Conservation (phyloP, 2,797 vertebrate genomes). For the Karalla daura region DNA sequence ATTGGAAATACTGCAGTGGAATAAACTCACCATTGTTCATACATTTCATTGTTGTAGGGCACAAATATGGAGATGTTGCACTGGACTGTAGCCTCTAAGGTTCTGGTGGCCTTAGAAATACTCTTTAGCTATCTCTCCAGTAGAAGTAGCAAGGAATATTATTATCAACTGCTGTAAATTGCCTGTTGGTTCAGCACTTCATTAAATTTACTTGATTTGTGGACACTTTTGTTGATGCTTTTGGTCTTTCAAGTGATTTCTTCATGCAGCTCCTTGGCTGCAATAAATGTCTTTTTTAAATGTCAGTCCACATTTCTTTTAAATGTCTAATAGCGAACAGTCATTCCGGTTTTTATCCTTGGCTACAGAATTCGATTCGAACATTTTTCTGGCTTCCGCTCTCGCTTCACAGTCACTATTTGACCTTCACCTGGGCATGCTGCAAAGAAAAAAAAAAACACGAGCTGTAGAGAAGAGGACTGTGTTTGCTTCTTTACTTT, state of each 20-base stretch:
- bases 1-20: background rate
- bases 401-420: conserved; percentile 12
- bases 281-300: conserved; percentile 2
- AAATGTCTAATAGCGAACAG: conserved; percentile 8
- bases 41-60: too few relatives aligned
- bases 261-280: background rate
- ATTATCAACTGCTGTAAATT: too few relatives aligned
- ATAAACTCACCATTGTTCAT: too few relatives aligned
- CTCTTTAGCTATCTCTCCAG: too few relatives aligned
- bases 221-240: background rate
- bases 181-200: too few relatives aligned
- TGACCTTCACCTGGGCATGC: conserved; percentile 25
- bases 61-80: too few relatives aligned
- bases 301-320: background rate
- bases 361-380: conserved; percentile 7
- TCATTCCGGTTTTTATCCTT: conserved; percentile 19
- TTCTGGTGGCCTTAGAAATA: too few relatives aligned
- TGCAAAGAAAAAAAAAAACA: conserved; percentile 7
- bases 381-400: conserved; percentile 20
- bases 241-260: background rate
- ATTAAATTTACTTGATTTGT: too few relatives aligned
- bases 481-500: background rate
- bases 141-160: too few relatives aligned
- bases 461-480: background rate
- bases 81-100: background rate